Conservation (phyloP, 2,113 vertebrate genomes). For the Silurus asotus region DNA sequence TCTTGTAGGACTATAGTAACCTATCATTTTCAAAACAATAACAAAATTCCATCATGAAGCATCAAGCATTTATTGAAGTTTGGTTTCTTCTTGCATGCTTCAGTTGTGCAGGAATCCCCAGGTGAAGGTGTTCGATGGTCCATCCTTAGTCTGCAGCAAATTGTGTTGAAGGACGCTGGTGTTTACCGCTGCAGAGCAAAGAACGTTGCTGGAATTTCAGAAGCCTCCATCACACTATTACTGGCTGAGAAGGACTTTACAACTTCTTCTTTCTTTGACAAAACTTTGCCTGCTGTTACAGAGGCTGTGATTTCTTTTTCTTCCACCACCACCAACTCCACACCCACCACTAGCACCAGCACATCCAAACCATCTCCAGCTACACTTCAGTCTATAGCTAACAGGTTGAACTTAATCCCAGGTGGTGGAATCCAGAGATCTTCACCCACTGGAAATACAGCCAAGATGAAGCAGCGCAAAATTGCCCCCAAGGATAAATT, state of each 20-base stretch:
- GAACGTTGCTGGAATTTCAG: slow-evolving; percentile 84
- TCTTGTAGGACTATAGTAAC: not conserved
- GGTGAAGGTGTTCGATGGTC: slow-evolving; percentile 90
- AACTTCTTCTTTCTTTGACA: slow-evolving; percentile 59
- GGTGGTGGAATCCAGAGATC: slow-evolving; percentile 61
- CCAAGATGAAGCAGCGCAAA: slow-evolving; percentile 59
- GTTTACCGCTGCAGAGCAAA: slow-evolving; percentile 92
- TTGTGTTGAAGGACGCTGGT: slow-evolving; percentile 85
- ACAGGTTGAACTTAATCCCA: slow-evolving; percentile 48
- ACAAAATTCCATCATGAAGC: not conserved
- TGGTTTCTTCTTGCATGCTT: slow-evolving; percentile 32
- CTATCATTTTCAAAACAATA: not conserved
- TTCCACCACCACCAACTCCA: slow-evolving; percentile 27
- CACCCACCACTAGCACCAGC: slow-evolving; percentile 21
- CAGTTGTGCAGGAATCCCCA: slow-evolving; percentile 93
- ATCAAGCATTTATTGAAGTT: not conserved
- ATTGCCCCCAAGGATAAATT: slow-evolving; percentile 62
- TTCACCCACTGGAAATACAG: slow-evolving; percentile 50
- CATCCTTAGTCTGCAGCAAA: slow-evolving; percentile 87
- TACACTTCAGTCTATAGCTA: slow-evolving; percentile 35
- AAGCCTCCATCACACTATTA: slow-evolving; percentile 82
- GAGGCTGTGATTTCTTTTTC: slow-evolving; percentile 44
- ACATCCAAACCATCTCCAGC: slow-evolving; percentile 45
- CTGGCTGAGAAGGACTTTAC: slow-evolving; percentile 77
- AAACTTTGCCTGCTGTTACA: slow-evolving; percentile 37